A percentile compares a stretch with the other conserved stretches of the same genome.
phyloP scores from a whole-genome alignment of 2,888 invertebrate species.

The Cosmorhoe ocellata region DNA sequence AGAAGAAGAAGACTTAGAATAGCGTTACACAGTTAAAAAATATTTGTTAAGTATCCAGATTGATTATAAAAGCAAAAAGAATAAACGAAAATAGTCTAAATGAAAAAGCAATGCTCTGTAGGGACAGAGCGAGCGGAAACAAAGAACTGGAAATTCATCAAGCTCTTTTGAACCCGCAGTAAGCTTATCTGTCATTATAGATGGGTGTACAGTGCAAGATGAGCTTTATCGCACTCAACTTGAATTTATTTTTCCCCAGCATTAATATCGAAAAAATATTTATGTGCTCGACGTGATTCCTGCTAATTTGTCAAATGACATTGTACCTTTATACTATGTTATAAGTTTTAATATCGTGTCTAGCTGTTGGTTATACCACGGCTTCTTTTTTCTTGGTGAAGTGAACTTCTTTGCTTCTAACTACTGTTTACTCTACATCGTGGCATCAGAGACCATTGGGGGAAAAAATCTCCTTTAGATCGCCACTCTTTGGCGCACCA shows the following conservation, averaged over 20 bases:
- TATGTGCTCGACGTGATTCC: too few relatives aligned
- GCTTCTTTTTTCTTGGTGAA: too few relatives aligned
- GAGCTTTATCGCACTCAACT: not conserved
- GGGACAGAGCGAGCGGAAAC: conserved; percentile 76
- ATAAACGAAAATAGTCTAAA: conserved; percentile 73
- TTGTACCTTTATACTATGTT: too few relatives aligned
- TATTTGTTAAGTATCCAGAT: conserved; percentile 59
- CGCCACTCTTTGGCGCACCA: conserved; percentile 74
- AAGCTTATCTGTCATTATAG: conserved; percentile 5
- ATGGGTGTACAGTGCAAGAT: conserved; percentile 1
- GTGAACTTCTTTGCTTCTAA: too few relatives aligned
- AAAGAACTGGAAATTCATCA: conserved; percentile 79
- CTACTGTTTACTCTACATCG: conserved; percentile 50
- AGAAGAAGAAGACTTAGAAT: too few relatives aligned
- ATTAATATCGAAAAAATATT: not conserved
- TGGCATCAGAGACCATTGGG: conserved; percentile 71
- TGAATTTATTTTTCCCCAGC: not conserved
- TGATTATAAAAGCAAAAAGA: conserved; percentile 72
- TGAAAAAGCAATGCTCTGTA: conserved; percentile 80
- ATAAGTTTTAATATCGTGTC: too few relatives aligned
- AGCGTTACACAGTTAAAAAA: conserved; percentile 31
- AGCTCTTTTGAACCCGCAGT: conserved; percentile 73
- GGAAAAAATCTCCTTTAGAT: conserved; percentile 74
- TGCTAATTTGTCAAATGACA: too few relatives aligned
- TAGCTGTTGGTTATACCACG: too few relatives aligned